Conservation (phyloP, 1,140 invertebrate genomes). For the Ephestia elutella region DNA sequence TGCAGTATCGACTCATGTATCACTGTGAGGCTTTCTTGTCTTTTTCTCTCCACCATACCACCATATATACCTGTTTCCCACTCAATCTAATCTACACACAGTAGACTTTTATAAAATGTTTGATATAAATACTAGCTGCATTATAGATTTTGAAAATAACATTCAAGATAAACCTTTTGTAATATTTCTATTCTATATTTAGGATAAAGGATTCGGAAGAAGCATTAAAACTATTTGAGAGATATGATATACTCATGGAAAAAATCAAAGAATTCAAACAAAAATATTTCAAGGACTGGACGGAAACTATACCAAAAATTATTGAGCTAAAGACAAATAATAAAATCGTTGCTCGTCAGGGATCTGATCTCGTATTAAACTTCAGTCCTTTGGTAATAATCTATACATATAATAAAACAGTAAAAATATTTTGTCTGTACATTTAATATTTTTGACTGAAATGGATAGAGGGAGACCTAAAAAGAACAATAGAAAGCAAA, state of each 20-base stretch:
- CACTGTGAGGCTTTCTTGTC: constrained; percentile 16
- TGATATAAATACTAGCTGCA: background rate
- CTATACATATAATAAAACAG: background rate
- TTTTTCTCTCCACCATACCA: no score
- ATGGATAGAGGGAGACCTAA: no score
- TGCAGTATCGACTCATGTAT: background rate
- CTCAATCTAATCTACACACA: background rate
- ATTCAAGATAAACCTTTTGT: background rate
- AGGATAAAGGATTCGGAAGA: constrained; percentile 77
- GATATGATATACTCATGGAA: constrained; percentile 78
- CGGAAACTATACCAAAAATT: constrained; percentile 74
- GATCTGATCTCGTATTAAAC: constrained; percentile 80
- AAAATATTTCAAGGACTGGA: constrained; percentile 81
- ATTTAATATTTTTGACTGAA: no score
- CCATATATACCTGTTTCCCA: no score
- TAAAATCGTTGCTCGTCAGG: constrained; percentile 78
- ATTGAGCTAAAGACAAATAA: constrained; percentile 80
- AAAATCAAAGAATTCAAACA: constrained; percentile 80
- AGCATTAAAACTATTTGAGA: constrained; percentile 68
- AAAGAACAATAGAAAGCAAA: no score
- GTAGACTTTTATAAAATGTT: background rate
- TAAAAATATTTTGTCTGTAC: no score
- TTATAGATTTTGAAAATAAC: background rate
- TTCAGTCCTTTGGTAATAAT: constrained; percentile 79
- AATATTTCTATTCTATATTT: constrained; percentile 6